A percentile compares a stretch with the other conserved stretches of the same genome.
phyloP scores from a whole-genome alignment of 2,113 vertebrate genomes.

The Condylura cristata region DNA sequence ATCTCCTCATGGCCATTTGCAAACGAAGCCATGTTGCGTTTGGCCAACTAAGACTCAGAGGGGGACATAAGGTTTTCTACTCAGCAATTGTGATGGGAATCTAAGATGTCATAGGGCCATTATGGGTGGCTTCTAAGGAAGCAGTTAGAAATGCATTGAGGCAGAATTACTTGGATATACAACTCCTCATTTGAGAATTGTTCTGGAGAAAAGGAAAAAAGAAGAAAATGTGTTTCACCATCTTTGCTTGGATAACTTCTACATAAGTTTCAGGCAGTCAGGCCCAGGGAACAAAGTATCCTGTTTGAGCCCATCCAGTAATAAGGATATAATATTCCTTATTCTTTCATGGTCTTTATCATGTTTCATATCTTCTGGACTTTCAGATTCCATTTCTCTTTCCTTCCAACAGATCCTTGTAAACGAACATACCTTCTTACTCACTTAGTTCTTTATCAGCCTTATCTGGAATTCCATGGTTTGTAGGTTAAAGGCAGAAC shows the following conservation, averaged over 20 bases:
- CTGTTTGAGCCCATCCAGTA: background rate
- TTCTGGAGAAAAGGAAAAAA: background rate
- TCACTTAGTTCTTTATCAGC: background rate
- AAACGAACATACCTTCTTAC: background rate
- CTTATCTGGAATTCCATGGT: background rate
- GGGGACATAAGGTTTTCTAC: background rate
- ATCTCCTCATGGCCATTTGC: background rate
- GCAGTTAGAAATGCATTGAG: constrained; percentile 13
- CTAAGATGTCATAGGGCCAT: background rate
- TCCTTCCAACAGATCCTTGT: background rate
- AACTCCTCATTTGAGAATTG: constrained; percentile 13
- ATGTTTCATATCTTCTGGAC: background rate
- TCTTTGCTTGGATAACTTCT: background rate
- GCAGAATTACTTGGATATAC: background rate
- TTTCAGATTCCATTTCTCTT: background rate
- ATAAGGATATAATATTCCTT: background rate
- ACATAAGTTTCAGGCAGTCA: background rate
- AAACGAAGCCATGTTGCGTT: background rate
- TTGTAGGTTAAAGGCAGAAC: background rate
- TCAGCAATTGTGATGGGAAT: background rate
- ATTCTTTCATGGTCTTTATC: background rate
- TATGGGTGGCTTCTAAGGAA: background rate
- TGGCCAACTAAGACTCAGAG: background rate
- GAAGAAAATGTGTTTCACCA: background rate
- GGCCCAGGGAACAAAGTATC: background rate